Percentiles rank a stretch among this genome's conserved stretches.
These are phyloP conservation scores for Dimorphilus gyrociliatus DNA, from an alignment of 2,888 invertebrate genomes.

Conservation along the genomic window DNA sequence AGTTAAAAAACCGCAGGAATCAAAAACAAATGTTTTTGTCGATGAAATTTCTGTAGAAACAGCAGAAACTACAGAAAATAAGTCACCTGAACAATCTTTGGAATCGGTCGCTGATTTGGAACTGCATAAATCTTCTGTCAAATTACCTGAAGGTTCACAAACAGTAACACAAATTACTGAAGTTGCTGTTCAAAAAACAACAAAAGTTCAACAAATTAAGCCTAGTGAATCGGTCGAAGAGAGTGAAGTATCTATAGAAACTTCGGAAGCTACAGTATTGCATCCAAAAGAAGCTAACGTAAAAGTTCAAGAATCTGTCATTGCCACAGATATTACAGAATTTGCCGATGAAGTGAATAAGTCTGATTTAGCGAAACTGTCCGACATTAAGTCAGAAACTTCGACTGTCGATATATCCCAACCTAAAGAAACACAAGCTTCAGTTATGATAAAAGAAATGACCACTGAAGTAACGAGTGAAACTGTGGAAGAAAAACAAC, in stretches of 20 bases:
- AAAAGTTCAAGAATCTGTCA: slow-evolving; percentile 1
- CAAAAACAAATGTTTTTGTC: too few species aligned
- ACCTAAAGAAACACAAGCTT: too few species aligned
- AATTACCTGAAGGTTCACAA: too few species aligned
- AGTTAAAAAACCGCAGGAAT: slow-evolving; percentile 1
- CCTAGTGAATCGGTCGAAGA: too few species aligned
- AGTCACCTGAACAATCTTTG: too few species aligned
- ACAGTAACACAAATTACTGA: too few species aligned
- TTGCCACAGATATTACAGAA: slow-evolving; percentile 2
- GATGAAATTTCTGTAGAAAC: slow-evolving; percentile 12
- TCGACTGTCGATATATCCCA: slow-evolving; percentile 6
- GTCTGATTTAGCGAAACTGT: slow-evolving; percentile 4
- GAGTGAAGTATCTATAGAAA: slow-evolving; percentile 2
- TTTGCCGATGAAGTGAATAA: slow-evolving; percentile 2
- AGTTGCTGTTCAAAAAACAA: too few species aligned
- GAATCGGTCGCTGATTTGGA: too few species aligned
- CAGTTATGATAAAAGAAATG: slow-evolving; percentile 1
- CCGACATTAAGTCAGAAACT: slow-evolving; percentile 5
- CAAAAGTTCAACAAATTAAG: too few species aligned
- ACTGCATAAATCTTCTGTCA: too few species aligned
- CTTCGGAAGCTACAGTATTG: background rate
- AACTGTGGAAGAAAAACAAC: background rate
- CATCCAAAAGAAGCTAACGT: background rate
- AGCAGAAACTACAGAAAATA: too few species aligned
- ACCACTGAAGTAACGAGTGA: background rate